phyloP scores from a whole-genome alignment of 2,113 vertebrate species.

The Ibidorhyncha struthersii region DNA sequence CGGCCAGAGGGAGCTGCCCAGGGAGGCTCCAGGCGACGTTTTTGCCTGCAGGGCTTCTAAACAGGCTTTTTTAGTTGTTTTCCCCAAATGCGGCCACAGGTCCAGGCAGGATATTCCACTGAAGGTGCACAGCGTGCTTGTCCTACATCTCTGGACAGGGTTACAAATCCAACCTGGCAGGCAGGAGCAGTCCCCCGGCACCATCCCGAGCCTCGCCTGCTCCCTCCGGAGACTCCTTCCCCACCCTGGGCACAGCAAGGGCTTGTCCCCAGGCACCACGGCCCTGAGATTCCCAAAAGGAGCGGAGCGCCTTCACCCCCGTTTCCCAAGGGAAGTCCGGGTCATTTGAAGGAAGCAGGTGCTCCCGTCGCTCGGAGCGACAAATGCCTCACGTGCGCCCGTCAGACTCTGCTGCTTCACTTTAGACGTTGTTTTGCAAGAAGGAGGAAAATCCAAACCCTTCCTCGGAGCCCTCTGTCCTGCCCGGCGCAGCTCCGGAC shows the following conservation, averaged over 20 bases:
- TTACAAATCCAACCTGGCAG: not conserved
- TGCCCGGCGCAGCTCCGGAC: not conserved
- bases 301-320: not conserved
- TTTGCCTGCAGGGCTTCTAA: not conserved
- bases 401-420: not conserved
- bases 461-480: not conserved
- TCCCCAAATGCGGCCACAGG: not conserved
- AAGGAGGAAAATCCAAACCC: not conserved
- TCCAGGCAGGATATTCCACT: not conserved
- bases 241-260: not conserved
- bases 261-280: not conserved
- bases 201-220: not conserved
- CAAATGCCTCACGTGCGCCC: not conserved
- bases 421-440: not conserved
- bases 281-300: not conserved
- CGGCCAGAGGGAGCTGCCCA: not conserved
- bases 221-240: not conserved
- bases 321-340: not conserved
- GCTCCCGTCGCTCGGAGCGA: not conserved
- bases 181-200: not conserved
- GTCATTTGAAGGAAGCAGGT: not conserved
- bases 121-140: fast-evolving
- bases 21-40: not conserved
- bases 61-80: not conserved
- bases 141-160: not conserved